phyloP scores from a whole-genome alignment of 53 echinoderm and acorn worm genomes.

The Henricia sp. region DNA sequence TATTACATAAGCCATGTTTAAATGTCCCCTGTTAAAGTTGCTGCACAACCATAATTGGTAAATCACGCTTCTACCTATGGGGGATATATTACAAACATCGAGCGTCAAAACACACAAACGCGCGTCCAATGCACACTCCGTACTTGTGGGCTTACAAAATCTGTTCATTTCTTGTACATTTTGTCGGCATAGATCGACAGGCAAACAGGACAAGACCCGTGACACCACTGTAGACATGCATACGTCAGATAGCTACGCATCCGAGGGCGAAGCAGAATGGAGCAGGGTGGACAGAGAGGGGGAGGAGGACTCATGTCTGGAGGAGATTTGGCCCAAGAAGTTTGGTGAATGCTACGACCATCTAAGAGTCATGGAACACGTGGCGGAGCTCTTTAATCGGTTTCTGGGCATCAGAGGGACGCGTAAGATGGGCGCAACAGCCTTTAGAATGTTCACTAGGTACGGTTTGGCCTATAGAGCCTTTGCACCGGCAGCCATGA shows the following conservation, averaged over 20 bases:
- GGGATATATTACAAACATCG: no score
- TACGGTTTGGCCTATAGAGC: no score
- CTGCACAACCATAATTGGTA: neutral
- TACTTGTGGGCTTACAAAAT: no score
- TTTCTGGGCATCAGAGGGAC: conserved; percentile 81
- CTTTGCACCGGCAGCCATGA: no score
- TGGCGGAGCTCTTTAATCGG: conserved; percentile 74
- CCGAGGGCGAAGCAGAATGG: conserved; percentile 29
- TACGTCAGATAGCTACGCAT: conserved; percentile 20
- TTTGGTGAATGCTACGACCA: conserved; percentile 70
- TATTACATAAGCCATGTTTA: no score
- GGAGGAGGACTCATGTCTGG: conserved; percentile 69
- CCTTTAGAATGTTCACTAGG: conserved; percentile 86
- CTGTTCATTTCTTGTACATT: neutral
- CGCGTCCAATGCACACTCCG: no score
- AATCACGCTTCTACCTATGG: no score
- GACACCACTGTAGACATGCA: neutral
- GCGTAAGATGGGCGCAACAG: conserved; percentile 82
- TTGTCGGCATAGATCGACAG: neutral
- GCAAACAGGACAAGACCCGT: neutral
- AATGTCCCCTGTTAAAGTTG: no score
- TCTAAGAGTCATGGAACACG: conserved; percentile 79
- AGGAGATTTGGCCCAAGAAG: conserved; percentile 85
- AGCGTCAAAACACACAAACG: no score
- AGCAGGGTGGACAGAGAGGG: conserved; percentile 52